Evolutionary conservation across 2,113 vertebrate species (phyloP), one percentile per base, ranked within the genome.

Genomic region (Serilophus lunatus): DNA sequence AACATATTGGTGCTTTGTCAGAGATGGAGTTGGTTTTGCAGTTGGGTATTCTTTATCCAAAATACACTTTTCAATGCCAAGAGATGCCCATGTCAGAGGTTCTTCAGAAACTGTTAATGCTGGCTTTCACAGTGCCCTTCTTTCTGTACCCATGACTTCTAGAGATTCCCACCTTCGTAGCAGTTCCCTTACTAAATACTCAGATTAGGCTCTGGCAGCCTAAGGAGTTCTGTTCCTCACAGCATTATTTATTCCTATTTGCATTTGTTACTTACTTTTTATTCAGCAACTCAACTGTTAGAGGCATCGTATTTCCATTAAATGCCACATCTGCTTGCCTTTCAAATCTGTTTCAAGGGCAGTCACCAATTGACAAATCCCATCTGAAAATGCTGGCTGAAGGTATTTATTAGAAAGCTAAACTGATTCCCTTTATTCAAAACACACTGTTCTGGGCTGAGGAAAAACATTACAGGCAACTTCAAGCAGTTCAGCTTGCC

Each of bases 331-430:
- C 91, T 4, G 6, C 78, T 66, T 61, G 66, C 82, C 54, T 92
- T 93, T 88, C 88, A 86, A 71, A 84, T 49, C 54, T 68, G 6
- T 64, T 92, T 71, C 88, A 97, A 96, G 88, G 88, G 83, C 96
- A 94, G 78, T 64, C 3, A 5, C 77, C 69, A 56, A 36, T 1
- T 92, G 79, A 92, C 61, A 91, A 94, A 93, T 84, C 68, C 88
- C 64, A 68, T 49, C 82, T 82, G 90, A 91, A 95, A 82, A 92
- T 54, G 44, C 51, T 59, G 59, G 75, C 79, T 85, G 79, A 92
- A 92, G 33, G 60, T 87, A 85, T 88, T 96, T 92, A 88, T 79
- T 88, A 93, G 90, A 75, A 91, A 94, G 50, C 51, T 63, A 86
- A 94, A 90, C 44, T 49, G 35, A 88, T 92, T 74, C 38, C 54